These are phyloP conservation scores for Thymallus thymallus DNA, from an alignment of 2,113 vertebrate genomes.

Conservation along the genomic window DNA sequence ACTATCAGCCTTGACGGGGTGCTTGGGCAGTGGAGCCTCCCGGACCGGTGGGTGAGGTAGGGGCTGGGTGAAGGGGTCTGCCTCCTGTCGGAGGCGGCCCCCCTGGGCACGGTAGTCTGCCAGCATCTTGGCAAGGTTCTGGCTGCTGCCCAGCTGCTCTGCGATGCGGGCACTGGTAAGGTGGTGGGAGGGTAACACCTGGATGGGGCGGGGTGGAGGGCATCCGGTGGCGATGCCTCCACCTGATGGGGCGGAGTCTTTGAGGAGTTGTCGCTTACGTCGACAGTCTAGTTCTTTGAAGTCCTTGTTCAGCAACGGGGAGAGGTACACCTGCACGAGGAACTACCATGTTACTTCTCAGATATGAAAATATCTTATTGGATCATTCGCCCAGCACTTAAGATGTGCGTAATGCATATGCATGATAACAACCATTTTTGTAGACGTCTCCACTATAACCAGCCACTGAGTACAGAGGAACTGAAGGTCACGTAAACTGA, in stretches of 20 bases:
- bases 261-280: slow-evolving; percentile 88
- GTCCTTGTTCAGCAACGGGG: slow-evolving; percentile 92
- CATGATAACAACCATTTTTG: too few relatives aligned
- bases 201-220: slow-evolving; percentile 66
- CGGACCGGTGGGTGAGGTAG: slow-evolving; percentile 44
- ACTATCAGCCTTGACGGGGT: slow-evolving; percentile 74
- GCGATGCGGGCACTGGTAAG: slow-evolving; percentile 86
- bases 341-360: slow-evolving; percentile 1
- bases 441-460: too few relatives aligned
- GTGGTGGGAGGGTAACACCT: slow-evolving; percentile 84
- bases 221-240: slow-evolving; percentile 73
- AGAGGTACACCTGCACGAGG: slow-evolving; percentile 80
- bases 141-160: slow-evolving; percentile 81
- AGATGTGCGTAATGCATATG: too few relatives aligned
- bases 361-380: not conserved
- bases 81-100: slow-evolving; percentile 83
- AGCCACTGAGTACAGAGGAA: too few relatives aligned
- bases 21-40: slow-evolving; percentile 65
- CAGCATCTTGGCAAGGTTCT: slow-evolving; percentile 85
- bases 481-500: not conserved
- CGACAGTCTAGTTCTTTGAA: slow-evolving; percentile 87
- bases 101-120: slow-evolving; percentile 93
- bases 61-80: slow-evolving; percentile 76
- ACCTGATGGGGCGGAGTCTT: slow-evolving; percentile 80
- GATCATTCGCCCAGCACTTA: too few relatives aligned